A percentile compares a stretch with the other conserved stretches of the same genome.
phyloP scores from a whole-genome alignment of 2,888 invertebrate genomes.

The Galerucella pusilla region DNA sequence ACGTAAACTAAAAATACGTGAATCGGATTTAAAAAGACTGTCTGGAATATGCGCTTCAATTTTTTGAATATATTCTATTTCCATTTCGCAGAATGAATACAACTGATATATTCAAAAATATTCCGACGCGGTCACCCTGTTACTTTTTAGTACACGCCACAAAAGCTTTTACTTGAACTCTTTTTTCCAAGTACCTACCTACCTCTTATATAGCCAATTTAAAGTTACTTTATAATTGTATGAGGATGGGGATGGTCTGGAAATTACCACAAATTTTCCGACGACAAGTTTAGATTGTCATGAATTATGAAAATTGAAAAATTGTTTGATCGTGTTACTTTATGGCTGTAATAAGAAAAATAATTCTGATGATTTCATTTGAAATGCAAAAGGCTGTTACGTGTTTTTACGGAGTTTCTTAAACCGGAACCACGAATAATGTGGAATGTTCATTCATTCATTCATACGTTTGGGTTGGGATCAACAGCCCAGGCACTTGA shows the following conservation, averaged over 20 bases:
- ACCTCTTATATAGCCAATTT: slow-evolving; percentile 18
- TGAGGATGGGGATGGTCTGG: slow-evolving; percentile 13
- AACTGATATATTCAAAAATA: neutral
- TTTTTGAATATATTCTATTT: too few relatives aligned
- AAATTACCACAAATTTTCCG: slow-evolving; percentile 23
- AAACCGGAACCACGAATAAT: neutral
- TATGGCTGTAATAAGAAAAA: neutral
- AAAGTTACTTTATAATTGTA: slow-evolving; percentile 23
- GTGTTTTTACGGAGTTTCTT: neutral
- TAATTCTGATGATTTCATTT: neutral
- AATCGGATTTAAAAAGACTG: too few relatives aligned
- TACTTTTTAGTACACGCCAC: neutral
- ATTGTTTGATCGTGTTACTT: slow-evolving; percentile 10
- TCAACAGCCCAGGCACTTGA: too few relatives aligned
- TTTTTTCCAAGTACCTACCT: slow-evolving; percentile 4
- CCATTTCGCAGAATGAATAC: too few relatives aligned
- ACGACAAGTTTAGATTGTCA: slow-evolving; percentile 6
- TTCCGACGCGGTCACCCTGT: neutral
- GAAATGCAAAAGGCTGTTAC: neutral
- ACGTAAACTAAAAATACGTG: too few relatives aligned
- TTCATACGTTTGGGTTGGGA: too few relatives aligned
- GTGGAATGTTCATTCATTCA: too few relatives aligned
- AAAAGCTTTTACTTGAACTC: slow-evolving; percentile 12
- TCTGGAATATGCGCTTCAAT: too few relatives aligned
- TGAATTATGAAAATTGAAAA: slow-evolving; percentile 28